Evolutionary conservation across 2,113 vertebrate genomes (phyloP).

Genomic region (Chunga burmeisteri): DNA sequence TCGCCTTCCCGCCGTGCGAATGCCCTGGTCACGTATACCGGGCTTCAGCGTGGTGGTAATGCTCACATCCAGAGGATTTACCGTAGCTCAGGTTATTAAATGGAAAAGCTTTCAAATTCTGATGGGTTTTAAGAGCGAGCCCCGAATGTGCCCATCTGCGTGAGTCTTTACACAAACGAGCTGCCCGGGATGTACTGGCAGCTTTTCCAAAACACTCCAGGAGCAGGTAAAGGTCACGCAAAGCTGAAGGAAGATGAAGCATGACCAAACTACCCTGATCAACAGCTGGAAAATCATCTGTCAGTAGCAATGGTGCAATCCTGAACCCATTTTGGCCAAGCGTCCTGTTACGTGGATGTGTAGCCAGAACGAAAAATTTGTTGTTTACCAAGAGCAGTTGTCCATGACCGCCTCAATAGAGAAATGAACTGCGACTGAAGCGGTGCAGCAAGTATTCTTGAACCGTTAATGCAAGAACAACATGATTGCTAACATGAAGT

Average conservation of each 20-base stretch:
- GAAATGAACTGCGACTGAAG: rapidly evolving
- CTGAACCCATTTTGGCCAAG: too few relatives aligned
- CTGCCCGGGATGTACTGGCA: neutral
- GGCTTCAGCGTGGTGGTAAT: too few relatives aligned
- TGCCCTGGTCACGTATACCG: rapidly evolving
- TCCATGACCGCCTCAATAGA: rapidly evolving
- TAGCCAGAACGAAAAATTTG: neutral
- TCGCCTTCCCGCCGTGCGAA: rapidly evolving
- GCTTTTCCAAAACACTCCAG: neutral
- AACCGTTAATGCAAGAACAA: rapidly evolving
- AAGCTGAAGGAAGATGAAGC: neutral
- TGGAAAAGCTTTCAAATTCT: neutral
- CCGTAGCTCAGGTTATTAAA: rapidly evolving
- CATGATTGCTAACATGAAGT: neutral
- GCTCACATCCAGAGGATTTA: rapidly evolving
- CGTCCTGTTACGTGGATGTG: neutral
- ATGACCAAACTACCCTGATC: too few relatives aligned
- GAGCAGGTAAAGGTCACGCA: too few relatives aligned
- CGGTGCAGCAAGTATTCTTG: rapidly evolving
- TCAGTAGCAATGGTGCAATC: neutral
- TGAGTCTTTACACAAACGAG: neutral
- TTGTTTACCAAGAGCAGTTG: rapidly evolving
- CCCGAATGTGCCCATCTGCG: rapidly evolving
- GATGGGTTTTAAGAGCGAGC: neutral
- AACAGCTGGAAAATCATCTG: neutral